These are phyloP conservation scores for Andrena trimmerana DNA, from an alignment of 2,888 invertebrate genomes.

Conservation along the genomic window DNA sequence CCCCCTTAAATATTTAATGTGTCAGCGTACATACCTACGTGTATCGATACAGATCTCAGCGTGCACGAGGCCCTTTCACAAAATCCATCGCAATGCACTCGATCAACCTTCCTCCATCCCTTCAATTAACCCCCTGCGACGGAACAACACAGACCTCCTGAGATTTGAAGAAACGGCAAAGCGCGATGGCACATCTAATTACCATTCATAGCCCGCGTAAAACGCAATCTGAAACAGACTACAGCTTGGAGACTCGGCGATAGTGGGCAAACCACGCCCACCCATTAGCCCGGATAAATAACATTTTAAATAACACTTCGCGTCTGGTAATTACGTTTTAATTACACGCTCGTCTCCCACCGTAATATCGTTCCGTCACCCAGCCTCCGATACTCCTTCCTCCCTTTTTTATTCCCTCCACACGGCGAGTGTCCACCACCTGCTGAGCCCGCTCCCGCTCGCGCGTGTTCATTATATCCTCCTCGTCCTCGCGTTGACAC, in stretches of 20 bases:
- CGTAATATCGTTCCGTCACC: conserved; percentile 58
- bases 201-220: conserved; percentile 17
- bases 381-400: conserved; percentile 52
- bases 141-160: no score
- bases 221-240: conserved; percentile 11
- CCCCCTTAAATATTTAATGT: no score
- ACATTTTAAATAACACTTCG: conserved; percentile 60
- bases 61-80: no score
- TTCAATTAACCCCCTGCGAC: no score
- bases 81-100: no score
- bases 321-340: conserved; percentile 50
- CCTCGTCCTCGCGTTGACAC: conserved; percentile 62
- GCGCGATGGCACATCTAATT: conserved; percentile 15
- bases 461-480: conserved; percentile 46
- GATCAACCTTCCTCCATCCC: no score
- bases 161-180: no score
- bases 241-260: conserved; percentile 32
- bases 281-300: conserved; percentile 53
- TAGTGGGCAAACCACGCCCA: conserved; percentile 31
- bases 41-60: no score
- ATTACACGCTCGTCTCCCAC: conserved; percentile 54
- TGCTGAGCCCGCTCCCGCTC: conserved; percentile 50
- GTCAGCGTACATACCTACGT: no score
- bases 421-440: conserved; percentile 65
- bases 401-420: conserved; percentile 8